Evolutionary conservation across 2,888 invertebrate genomes (phyloP).

Genomic region (Isoperla grammatica): DNA sequence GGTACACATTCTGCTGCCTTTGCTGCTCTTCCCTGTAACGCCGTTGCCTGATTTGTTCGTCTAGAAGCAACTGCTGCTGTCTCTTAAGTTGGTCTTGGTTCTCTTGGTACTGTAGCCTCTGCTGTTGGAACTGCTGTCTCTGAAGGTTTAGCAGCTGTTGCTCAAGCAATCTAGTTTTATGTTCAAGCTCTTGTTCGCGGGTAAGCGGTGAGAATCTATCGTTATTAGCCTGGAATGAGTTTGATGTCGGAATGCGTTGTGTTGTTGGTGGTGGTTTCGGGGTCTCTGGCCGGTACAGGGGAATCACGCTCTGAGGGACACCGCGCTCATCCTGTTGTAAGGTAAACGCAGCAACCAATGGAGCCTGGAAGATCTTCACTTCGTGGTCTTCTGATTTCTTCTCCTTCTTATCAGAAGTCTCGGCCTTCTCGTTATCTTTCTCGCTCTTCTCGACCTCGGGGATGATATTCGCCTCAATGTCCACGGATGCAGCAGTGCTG

Average conservation of each 20-base stretch:
- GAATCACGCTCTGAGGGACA: slow-evolving; percentile 71
- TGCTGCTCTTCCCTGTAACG: slow-evolving; percentile 32
- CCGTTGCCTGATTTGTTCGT: slow-evolving; percentile 39
- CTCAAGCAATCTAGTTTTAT: slow-evolving; percentile 63
- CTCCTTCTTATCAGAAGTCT: slow-evolving; percentile 2
- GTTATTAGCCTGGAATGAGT: background rate
- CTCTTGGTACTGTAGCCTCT: slow-evolving; percentile 42
- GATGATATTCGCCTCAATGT: slow-evolving; percentile 21
- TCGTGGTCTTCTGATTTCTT: slow-evolving; percentile 22
- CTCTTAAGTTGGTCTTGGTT: slow-evolving; percentile 41
- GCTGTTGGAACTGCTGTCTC: slow-evolving; percentile 63
- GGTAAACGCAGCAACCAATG: slow-evolving; percentile 77
- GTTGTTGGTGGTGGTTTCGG: slow-evolving; percentile 31
- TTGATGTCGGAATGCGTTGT: slow-evolving; percentile 9
- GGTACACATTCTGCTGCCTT: slow-evolving; percentile 21
- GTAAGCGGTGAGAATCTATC: slow-evolving; percentile 41
- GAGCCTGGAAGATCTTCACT: slow-evolving; percentile 53
- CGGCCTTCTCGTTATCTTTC: background rate
- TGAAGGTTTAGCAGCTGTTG: slow-evolving; percentile 62
- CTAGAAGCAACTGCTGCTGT: slow-evolving; percentile 37
- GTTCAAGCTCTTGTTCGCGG: slow-evolving; percentile 49
- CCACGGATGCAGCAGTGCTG: background rate
- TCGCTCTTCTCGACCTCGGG: slow-evolving; percentile 18
- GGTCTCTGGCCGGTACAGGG: slow-evolving; percentile 47
- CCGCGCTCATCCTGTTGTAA: slow-evolving; percentile 77